Evolutionary conservation across 2,797 vertebrate species (phyloP).

Genomic region (Oreochromis grahami): DNA sequence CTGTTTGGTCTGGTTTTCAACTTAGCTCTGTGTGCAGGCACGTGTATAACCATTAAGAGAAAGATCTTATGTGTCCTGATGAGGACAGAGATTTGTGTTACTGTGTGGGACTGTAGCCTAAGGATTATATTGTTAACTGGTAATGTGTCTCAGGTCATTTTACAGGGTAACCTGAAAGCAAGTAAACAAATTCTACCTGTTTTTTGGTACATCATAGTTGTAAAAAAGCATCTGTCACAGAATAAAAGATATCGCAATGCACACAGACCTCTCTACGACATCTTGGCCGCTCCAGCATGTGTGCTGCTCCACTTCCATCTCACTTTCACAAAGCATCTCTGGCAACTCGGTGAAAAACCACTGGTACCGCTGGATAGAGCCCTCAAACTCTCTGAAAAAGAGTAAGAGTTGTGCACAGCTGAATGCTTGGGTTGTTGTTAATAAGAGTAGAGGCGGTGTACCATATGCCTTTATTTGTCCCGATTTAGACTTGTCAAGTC

Average conservation of each 20-base stretch:
- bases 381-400: conserved; percentile 83
- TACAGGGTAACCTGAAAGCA: background rate
- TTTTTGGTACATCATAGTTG: background rate
- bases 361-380: conserved; percentile 83
- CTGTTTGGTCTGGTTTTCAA: background rate
- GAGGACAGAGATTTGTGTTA: background rate
- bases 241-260: background rate
- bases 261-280: conserved; percentile 83
- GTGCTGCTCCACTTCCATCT: conserved; percentile 84
- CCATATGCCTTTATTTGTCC: background rate
- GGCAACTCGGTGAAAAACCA: conserved; percentile 84
- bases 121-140: background rate
- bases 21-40: background rate
- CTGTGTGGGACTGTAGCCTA: background rate
- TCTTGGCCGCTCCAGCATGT: conserved; percentile 89
- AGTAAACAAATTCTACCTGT: background rate
- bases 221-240: background rate
- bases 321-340: conserved; percentile 85
- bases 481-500: background rate
- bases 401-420: background rate
- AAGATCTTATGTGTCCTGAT: background rate
- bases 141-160: background rate
- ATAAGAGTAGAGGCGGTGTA: background rate
- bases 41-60: background rate
- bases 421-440: background rate